A percentile compares a stretch with the other conserved stretches of the same genome.
phyloP scores from a whole-genome alignment of 2,797 vertebrate species.

The Erethizon dorsatum region DNA sequence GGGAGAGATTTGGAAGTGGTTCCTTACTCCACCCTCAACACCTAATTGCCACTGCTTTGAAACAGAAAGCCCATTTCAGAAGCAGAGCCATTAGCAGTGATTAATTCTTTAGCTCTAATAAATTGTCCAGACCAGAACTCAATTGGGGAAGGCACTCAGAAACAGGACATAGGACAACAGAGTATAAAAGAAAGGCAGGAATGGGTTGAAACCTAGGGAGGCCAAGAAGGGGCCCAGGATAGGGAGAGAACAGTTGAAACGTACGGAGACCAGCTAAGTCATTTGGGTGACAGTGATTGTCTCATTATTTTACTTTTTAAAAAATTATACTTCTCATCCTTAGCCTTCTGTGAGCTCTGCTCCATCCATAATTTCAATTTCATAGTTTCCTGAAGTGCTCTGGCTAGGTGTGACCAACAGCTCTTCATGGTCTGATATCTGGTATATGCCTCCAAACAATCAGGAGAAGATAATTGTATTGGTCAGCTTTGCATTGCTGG shows the following conservation, averaged over 20 bases:
- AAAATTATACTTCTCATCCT: conserved; percentile 81
- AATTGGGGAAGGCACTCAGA: conserved; percentile 30
- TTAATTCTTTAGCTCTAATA: conserved; percentile 72
- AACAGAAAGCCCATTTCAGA: conserved; percentile 66
- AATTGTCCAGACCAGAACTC: conserved; percentile 55
- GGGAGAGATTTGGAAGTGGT: background rate
- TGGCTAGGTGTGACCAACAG: conserved; percentile 27
- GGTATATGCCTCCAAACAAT: background rate
- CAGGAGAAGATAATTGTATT: background rate
- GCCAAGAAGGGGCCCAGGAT: background rate
- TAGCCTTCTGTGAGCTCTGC: conserved; percentile 64
- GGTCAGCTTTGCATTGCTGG: background rate
- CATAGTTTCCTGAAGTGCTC: conserved; percentile 39
- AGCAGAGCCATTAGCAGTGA: conserved; percentile 42
- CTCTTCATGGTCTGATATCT: background rate
- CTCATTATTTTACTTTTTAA: conserved; percentile 91
- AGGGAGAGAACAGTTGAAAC: background rate
- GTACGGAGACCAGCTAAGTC: conserved; percentile 25
- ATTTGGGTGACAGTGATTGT: conserved; percentile 87
- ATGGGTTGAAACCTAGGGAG: conserved; percentile 81
- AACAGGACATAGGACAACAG: conserved; percentile 5
- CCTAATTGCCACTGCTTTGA: conserved; percentile 60
- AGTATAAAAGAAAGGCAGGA: conserved; percentile 88
- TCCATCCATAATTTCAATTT: conserved; percentile 87
- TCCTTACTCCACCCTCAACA: background rate